Evolutionary conservation across 2,888 invertebrate genomes (phyloP).

Genomic region (Leptogaster cylindrica): DNA sequence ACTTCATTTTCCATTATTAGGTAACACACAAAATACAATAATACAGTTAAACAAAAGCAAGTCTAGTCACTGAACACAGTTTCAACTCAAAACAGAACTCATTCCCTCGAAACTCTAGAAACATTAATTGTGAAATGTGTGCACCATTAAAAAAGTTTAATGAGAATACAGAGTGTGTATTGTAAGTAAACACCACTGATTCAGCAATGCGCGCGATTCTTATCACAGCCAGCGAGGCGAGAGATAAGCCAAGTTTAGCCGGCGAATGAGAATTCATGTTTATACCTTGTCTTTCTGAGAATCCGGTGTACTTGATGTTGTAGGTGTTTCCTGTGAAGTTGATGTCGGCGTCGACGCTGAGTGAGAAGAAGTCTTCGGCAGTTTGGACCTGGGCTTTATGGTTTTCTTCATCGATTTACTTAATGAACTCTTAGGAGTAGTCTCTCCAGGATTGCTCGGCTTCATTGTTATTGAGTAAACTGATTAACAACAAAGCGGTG

Average conservation of each 20-base stretch:
- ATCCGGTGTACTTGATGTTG: constrained; percentile 47
- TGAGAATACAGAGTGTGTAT: neutral
- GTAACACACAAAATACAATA: no score
- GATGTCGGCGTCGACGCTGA: constrained; percentile 53
- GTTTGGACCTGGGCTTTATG: constrained; percentile 56
- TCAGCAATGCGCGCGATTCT: neutral
- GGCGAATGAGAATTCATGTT: neutral
- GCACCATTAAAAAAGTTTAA: no score
- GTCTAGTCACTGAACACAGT: no score
- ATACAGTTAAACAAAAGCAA: no score
- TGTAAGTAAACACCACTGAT: neutral
- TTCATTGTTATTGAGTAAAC: no score
- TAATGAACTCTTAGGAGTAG: constrained; percentile 52
- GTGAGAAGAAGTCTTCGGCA: constrained; percentile 50
- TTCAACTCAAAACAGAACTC: no score
- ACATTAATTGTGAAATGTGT: no score
- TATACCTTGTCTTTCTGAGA: constrained; percentile 32
- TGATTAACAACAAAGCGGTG: no score
- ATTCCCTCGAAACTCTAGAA: no score
- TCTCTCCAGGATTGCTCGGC: constrained; percentile 47
- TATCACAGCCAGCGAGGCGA: neutral
- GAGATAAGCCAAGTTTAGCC: neutral
- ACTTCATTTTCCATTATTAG: no score
- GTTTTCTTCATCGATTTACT: constrained; percentile 57
- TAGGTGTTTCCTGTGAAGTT: constrained; percentile 47